These are phyloP conservation scores for Cyclophora punctaria DNA, from an alignment of 2,888 invertebrate species.

Conservation along the genomic window DNA sequence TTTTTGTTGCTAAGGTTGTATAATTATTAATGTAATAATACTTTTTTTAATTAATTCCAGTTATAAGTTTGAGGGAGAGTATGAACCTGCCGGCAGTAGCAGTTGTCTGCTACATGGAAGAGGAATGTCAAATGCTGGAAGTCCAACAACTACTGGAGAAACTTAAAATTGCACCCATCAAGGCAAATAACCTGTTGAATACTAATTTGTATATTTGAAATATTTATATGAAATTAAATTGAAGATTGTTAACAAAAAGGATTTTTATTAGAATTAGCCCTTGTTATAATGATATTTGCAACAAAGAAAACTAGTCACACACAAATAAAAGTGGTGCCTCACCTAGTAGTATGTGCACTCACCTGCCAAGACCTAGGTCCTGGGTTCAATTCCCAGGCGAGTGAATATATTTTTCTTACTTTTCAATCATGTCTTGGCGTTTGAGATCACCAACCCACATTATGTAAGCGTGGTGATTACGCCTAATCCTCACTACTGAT, in stretches of 20 bases:
- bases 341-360: too few relatives aligned
- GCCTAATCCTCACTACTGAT: too few relatives aligned
- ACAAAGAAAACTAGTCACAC: not conserved
- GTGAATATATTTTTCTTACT: too few relatives aligned
- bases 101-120: conserved; percentile 52
- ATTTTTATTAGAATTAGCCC: not conserved
- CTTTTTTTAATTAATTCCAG: conserved; percentile 37
- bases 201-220: conserved; percentile 60
- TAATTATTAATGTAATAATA: not conserved
- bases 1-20: too few relatives aligned
- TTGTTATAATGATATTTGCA: too few relatives aligned
- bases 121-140: conserved; percentile 44
- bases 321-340: conserved; percentile 2
- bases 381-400: too few relatives aligned
- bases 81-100: conserved; percentile 40
- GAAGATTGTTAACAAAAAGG: conserved; percentile 3
- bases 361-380: too few relatives aligned
- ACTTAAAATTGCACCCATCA: conserved; percentile 37
- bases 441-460: too few relatives aligned
- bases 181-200: conserved; percentile 33
- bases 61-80: conserved; percentile 49
- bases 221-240: not conserved
- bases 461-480: too few relatives aligned
- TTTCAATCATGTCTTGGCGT: too few relatives aligned
- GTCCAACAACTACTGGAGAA: conserved; percentile 42